Base-by-base conservation (phyloP, 2,888 invertebrate genomes). In the Stenurella melanura region DNA sequence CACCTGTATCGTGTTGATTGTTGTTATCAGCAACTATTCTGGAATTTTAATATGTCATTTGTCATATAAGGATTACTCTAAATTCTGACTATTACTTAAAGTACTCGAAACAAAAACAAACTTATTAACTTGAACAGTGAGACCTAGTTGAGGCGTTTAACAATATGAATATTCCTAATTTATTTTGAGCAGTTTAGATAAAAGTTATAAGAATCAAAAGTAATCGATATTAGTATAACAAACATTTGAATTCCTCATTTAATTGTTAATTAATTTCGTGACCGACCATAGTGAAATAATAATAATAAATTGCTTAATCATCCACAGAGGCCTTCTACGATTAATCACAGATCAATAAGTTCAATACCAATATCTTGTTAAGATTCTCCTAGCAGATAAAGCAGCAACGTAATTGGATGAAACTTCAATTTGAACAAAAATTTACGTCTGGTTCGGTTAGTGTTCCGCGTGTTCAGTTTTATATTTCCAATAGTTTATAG, bases 291-390 rank as follows among this genome's bases (percentile, higher is more conserved):
- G 58, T 58, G 56, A 64, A 73, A 56, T 54, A 75, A 76, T 63
- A 67, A 50, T 72, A 70, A 70, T 64, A 66, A 78, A 74, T 78
- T 72, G 78, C 78, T 73, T 79, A 77, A 79, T 81, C 81, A 79
- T 78, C 74, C 58, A 61, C 58, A 63, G 26, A 19, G 67, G 73
- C 76, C 72, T 67, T 69, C 57, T 72, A 38, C 73, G 74, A 81
- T 81, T 81, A 79, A 81, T 81, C 75, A 77, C 74, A 75, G 79
- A 81, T 79, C 75, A 72, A 78, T 79, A 78, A 79, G 75, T 77
- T 71, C 69, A 77, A 77, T 78, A 75, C 78, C 76, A 77, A 79
- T 81, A 79, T 81, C 79, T 79, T 75, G 74, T 81, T 79, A 77
- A 81, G 81, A 81, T 81, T 69, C 73, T 78, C 72, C 66, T 75